Percentiles rank a stretch among this genome's conserved stretches.
Evolutionary conservation across 2,888 invertebrate species (phyloP).

Genomic region (Cerceris ruficornis): DNA sequence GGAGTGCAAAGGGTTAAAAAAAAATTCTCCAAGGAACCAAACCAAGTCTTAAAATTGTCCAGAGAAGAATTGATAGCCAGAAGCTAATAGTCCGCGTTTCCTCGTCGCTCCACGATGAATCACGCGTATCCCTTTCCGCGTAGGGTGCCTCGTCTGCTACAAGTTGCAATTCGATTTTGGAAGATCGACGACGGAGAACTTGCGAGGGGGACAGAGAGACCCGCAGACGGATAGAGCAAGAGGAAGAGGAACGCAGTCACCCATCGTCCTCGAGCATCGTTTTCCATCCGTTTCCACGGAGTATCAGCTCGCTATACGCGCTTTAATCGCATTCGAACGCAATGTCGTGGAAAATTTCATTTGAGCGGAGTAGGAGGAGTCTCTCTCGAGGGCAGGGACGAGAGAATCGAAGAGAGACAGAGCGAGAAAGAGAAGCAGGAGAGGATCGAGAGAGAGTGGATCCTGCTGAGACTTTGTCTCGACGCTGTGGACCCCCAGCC

Average conservation of each 20-base stretch:
- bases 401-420: background rate
- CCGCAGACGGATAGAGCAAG: slow-evolving; percentile 29
- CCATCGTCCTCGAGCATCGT: slow-evolving; percentile 48
- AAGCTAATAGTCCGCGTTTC: slow-evolving; percentile 70
- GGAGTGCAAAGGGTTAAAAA: too few relatives aligned
- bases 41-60: too few relatives aligned
- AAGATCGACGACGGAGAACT: slow-evolving; percentile 56
- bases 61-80: slow-evolving; percentile 60
- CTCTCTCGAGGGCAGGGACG: background rate
- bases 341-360: slow-evolving; percentile 83
- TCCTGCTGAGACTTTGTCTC: slow-evolving; percentile 80
- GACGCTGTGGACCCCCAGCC: slow-evolving; percentile 70
- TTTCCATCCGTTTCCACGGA: slow-evolving; percentile 72
- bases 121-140: slow-evolving; percentile 59
- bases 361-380: slow-evolving; percentile 66
- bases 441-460: slow-evolving; percentile 62
- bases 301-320: slow-evolving; percentile 72
- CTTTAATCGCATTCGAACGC: slow-evolving; percentile 83
- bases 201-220: background rate
- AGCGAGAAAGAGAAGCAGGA: background rate
- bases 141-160: slow-evolving; percentile 63
- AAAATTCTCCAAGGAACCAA: too few relatives aligned
- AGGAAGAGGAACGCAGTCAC: slow-evolving; percentile 47
- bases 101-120: slow-evolving; percentile 71
- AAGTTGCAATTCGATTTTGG: slow-evolving; percentile 79